Evolutionary conservation across 2,888 invertebrate species (phyloP), one percentile per base, ranked within the genome.

Genomic region (Synanthedon formicaeformis): DNA sequence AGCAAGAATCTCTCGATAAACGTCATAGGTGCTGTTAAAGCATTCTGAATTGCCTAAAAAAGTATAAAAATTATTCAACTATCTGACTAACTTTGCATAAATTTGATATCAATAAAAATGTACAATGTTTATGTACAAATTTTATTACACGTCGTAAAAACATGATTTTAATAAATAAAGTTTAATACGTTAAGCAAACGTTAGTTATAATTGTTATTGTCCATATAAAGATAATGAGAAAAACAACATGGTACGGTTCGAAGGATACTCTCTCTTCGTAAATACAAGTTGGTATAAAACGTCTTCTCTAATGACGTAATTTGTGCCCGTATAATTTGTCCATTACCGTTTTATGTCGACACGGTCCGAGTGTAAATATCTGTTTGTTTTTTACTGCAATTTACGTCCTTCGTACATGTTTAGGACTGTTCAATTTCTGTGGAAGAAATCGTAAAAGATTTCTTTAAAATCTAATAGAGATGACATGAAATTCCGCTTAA

Each of bases 271-370:
- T 58, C 59, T 61, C 34, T 34, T 34, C 34, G 62, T 65, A 66
- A 67, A 66, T 63, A 63, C 66, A 61, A 62, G 62, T 54, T 62
- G 62, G 65, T 66, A 69, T 65, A 71, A 70, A 67, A 66, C 63
- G 61, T 61, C 65, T 63, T 67, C 66, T 75, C 71, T 80, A 79
- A 81, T 80, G 78, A 76, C 69, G 74, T 77, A 73, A 80, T 82
- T 81, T 77, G 77, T 69, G 62, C 69, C 55, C 65, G 81, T 78
- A 80, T 81, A 81, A 82, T 81, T 72, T 73, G 58, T 60, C 62
- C 75, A 72, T 81, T 80, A 72, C 69, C 66, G 55, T 62, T 60
- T 65, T 55, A 61, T 68, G 73, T 69, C 65, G 67, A 65, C 69
- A 51, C 54, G 55, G 41, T 40, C 55, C 56, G 50, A 48, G 52